A percentile compares a stretch with the other conserved stretches of the same genome.
Conservation (phyloP, 2,113 vertebrate genomes). For the Pseudorectes ferrugineus region DNA sequence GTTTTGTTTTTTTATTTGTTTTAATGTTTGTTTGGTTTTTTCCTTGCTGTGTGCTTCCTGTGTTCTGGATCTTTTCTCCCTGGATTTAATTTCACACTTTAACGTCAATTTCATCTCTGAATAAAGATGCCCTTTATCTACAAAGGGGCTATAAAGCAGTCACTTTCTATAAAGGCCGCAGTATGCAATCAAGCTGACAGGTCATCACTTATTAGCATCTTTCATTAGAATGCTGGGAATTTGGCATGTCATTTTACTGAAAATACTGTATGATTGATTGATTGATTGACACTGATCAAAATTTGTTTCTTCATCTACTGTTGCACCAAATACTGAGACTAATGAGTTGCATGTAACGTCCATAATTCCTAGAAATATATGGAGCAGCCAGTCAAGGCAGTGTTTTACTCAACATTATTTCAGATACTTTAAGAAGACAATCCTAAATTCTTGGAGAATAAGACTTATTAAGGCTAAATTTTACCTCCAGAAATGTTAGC, state of each 20-base stretch:
- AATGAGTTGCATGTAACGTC: not conserved
- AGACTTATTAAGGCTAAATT: not conserved
- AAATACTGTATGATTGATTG: not conserved
- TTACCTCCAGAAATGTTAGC: not conserved
- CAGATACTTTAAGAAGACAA: not conserved
- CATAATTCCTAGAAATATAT: not conserved
- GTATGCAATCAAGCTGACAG: not conserved
- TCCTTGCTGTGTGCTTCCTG: not conserved
- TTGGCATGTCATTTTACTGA: not conserved
- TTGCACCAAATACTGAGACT: not conserved
- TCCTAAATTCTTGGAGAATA: not conserved
- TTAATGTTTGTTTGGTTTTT: not conserved
- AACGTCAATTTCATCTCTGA: not conserved
- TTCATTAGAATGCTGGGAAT: constrained; percentile 23
- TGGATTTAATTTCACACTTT: constrained; percentile 13
- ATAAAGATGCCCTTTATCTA: not conserved
- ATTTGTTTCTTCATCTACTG: constrained; percentile 13
- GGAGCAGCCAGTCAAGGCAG: not conserved
- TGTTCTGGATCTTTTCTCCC: not conserved
- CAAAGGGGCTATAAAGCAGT: not conserved
- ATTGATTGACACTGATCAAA: not conserved
- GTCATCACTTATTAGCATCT: constrained; percentile 14
- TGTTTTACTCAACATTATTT: not conserved
- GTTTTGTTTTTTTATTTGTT: too few relatives aligned
- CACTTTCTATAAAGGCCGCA: not conserved